Conservation (phyloP, 2,113 vertebrate species). For the Xiphophorus hellerii region DNA sequence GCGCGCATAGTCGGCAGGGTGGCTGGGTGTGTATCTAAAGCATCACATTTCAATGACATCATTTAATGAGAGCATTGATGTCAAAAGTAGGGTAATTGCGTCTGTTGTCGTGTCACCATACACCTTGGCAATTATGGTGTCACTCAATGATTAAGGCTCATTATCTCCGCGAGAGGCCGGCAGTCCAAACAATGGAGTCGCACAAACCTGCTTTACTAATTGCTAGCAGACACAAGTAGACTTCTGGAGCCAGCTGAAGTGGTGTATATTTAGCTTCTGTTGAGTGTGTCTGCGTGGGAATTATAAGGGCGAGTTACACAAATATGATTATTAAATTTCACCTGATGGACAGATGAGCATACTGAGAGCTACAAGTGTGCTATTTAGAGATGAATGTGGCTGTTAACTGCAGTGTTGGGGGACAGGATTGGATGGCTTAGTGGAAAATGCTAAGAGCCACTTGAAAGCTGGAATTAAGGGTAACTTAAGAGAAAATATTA, state of each 20-base stretch:
- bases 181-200: constrained; percentile 70
- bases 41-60: constrained; percentile 75
- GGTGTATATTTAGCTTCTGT: constrained; percentile 62
- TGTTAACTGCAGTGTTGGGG: constrained; percentile 24
- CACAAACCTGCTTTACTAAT: constrained; percentile 71
- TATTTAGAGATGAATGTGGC: constrained; percentile 36
- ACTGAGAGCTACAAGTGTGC: constrained; percentile 58
- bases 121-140: constrained; percentile 76
- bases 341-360: constrained; percentile 67
- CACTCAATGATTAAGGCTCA: constrained; percentile 77
- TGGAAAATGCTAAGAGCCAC: constrained; percentile 56
- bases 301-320: constrained; percentile 59
- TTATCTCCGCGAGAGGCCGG: constrained; percentile 68
- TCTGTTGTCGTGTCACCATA: constrained; percentile 68
- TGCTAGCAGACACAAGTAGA: constrained; percentile 71
- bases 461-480: constrained; percentile 52
- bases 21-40: constrained; percentile 33
- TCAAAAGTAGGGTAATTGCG: constrained; percentile 73
- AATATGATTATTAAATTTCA: constrained; percentile 66
- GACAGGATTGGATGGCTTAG: constrained; percentile 39
- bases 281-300: constrained; percentile 28
- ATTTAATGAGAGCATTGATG: constrained; percentile 74
- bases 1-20: constrained; percentile 4
- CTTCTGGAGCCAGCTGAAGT: constrained; percentile 51
- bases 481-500: constrained; percentile 42